Conservation (phyloP, 2,797 vertebrate genomes). For the Rhinoraja longicauda region DNA sequence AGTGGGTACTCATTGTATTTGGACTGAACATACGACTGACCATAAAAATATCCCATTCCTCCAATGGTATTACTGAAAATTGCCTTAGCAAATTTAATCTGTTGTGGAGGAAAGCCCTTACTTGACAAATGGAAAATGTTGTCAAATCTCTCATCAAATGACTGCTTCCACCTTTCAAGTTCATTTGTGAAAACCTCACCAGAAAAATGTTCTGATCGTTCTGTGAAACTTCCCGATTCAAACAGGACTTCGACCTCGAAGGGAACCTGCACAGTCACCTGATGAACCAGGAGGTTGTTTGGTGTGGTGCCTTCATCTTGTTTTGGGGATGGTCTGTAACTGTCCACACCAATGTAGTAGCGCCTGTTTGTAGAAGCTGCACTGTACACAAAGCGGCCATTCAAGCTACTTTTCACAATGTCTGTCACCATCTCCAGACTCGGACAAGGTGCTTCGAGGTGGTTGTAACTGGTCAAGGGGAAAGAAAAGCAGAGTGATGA, state of each 20-base stretch:
- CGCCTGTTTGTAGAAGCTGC: conserved; percentile 63
- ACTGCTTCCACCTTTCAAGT: conserved; percentile 55
- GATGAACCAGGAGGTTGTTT: conserved; percentile 76
- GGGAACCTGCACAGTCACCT: conserved; percentile 76
- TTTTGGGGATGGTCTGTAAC: conserved; percentile 56
- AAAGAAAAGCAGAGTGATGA: not conserved
- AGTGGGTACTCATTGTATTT: conserved; percentile 61
- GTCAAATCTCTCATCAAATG: conserved; percentile 74
- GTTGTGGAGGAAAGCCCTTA: conserved; percentile 59
- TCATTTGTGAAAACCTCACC: conserved; percentile 61
- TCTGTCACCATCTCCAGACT: conserved; percentile 81
- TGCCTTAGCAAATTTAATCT: conserved; percentile 71
- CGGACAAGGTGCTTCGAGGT: conserved; percentile 66
- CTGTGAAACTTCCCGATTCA: conserved; percentile 73
- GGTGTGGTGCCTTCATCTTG: conserved; percentile 49
- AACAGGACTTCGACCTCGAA: conserved; percentile 77
- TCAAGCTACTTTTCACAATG: conserved; percentile 74
- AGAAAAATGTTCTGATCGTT: conserved; percentile 61
- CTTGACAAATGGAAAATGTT: conserved; percentile 64
- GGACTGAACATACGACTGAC: conserved; percentile 76
- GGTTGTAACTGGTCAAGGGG: conserved; percentile 72
- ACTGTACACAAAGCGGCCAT: conserved; percentile 66
- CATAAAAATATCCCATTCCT: conserved; percentile 84
- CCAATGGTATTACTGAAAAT: conserved; percentile 86
- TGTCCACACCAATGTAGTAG: conserved; percentile 71